phyloP scores from a whole-genome alignment of 92 coral and sea anemone species.

The Zoanthus solanderi region DNA sequence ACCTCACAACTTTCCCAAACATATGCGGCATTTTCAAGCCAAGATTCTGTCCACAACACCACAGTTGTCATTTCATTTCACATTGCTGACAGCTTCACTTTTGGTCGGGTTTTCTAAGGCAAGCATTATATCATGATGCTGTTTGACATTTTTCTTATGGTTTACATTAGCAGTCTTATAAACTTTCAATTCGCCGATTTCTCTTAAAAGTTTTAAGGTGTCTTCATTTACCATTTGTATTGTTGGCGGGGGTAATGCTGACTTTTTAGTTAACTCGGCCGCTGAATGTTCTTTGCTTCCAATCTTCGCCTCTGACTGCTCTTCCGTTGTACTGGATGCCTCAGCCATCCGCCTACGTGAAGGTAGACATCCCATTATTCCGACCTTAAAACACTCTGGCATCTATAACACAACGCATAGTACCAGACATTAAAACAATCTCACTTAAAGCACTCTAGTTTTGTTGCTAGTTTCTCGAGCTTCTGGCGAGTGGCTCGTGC shows the following conservation, averaged over 20 bases:
- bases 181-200: conserved; percentile 96
- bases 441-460: conserved; percentile 22
- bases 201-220: conserved; percentile 86
- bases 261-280: conserved; percentile 30
- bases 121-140: conserved; percentile 85
- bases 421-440: conserved; percentile 21
- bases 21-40: conserved; percentile 3
- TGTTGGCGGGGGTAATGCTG: conserved; percentile 68
- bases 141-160: conserved; percentile 75
- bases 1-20: not conserved
- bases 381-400: conserved; percentile 81
- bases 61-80: conserved; percentile 39
- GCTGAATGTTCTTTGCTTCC: conserved; percentile 62
- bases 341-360: conserved; percentile 75
- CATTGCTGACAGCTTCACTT: conserved; percentile 38
- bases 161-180: conserved; percentile 85
- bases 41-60: not conserved
- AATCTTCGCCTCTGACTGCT: conserved; percentile 60
- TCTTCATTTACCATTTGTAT: conserved; percentile 96
- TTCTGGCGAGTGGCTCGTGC: conserved; percentile 32
- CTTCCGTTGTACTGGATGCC: conserved; percentile 59
- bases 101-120: conserved; percentile 95
- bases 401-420: conserved; percentile 67
- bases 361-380: conserved; percentile 96
- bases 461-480: conserved; percentile 10